phyloP scores from a whole-genome alignment of 2,888 invertebrate species.

The Lasioglossum morio region DNA sequence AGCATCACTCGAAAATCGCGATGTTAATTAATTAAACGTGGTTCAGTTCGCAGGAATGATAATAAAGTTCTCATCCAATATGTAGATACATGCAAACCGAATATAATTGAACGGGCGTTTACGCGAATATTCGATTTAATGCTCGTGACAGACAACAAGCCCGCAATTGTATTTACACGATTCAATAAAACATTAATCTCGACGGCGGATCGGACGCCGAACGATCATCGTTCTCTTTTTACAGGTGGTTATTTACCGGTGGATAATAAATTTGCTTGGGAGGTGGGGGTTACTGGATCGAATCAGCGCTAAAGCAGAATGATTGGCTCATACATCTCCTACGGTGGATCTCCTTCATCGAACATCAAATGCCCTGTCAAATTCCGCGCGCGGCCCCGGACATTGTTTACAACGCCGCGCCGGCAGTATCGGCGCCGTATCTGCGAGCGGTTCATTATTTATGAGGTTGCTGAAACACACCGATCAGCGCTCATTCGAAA shows the following conservation, averaged over 20 bases:
- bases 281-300: too few species aligned
- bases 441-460: constrained; percentile 63
- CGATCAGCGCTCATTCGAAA: constrained; percentile 61
- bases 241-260: constrained; percentile 1
- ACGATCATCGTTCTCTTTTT: background rate
- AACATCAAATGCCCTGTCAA: constrained; percentile 38
- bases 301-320: background rate
- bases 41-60: background rate
- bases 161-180: constrained; percentile 9
- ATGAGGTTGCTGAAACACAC: constrained; percentile 62
- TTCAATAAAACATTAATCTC: constrained; percentile 11
- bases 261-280: background rate
- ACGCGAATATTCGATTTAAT: constrained; percentile 2
- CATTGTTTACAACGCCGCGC: constrained; percentile 49
- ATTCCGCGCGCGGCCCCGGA: constrained; percentile 34
- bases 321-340: constrained; percentile 1
- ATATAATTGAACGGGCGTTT: constrained; percentile 11
- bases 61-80: constrained; percentile 10
- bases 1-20: background rate
- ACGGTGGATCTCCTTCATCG: constrained; percentile 2
- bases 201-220: background rate
- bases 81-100: constrained; percentile 9
- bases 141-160: background rate
- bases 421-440: constrained; percentile 35
- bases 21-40: background rate